Conservation (phyloP, 2,113 vertebrate species). For the Datnioides undecimradiatus region DNA sequence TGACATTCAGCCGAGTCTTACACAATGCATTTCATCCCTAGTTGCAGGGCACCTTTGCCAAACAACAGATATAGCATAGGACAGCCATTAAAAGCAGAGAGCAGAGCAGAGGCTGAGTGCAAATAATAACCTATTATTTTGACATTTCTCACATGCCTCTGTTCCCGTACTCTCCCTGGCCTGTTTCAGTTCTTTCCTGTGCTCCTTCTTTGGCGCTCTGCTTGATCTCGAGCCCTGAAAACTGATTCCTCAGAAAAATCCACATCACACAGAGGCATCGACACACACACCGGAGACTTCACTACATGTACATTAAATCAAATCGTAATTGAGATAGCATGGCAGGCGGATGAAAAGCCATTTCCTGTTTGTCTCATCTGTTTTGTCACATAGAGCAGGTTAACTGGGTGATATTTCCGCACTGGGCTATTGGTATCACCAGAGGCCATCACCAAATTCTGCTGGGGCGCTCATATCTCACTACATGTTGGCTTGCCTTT, state of each 20-base stretch:
- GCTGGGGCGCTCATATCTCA: conserved; percentile 63
- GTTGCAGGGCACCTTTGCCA: conserved; percentile 33
- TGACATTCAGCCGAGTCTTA: conserved; percentile 63
- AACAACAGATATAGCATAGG: conserved; percentile 26
- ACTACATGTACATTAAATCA: conserved; percentile 59
- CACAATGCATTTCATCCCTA: conserved; percentile 36
- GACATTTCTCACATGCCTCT: conserved; percentile 49
- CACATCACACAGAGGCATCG: neutral
- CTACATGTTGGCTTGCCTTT: conserved; percentile 64
- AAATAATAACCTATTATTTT: conserved; percentile 67
- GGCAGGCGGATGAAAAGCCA: conserved; percentile 66
- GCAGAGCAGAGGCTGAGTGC: conserved; percentile 28
- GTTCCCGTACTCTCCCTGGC: conserved; percentile 3
- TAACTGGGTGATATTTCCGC: conserved; percentile 74
- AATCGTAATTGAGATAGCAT: conserved; percentile 74
- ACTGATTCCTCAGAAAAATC: conserved; percentile 19
- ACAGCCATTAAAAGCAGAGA: conserved; percentile 45
- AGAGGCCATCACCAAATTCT: conserved; percentile 73
- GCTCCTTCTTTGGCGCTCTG: neutral
- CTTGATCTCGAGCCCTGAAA: conserved; percentile 24
- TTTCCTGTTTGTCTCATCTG: conserved; percentile 79
- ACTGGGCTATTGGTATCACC: conserved; percentile 51
- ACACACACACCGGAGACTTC: conserved; percentile 7
- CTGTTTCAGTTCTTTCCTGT: conserved; percentile 10
- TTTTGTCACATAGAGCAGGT: conserved; percentile 70